A percentile compares a stretch with the other conserved stretches of the same genome.
Conservation (phyloP, 1,140 invertebrate genomes). For the Tetramorium parvispinum region DNA sequence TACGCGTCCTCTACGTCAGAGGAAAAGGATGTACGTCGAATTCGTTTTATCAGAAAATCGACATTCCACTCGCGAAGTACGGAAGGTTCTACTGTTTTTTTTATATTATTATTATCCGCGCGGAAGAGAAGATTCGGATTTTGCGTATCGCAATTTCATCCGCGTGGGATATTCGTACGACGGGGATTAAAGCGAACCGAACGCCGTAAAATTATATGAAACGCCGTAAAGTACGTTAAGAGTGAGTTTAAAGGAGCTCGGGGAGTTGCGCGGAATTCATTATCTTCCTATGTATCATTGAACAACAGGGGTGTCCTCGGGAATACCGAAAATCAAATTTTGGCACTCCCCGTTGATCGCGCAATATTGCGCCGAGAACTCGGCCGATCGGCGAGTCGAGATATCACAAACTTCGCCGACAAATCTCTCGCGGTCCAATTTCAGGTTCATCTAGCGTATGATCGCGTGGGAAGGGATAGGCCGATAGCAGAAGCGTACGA, state of each 20-base stretch:
- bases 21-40: background rate
- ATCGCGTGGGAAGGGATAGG: constrained; percentile 14
- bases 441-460: constrained; percentile 41
- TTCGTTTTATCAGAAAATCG: background rate
- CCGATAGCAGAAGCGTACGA: constrained; percentile 21
- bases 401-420: constrained; percentile 47
- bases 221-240: background rate
- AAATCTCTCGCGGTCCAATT: constrained; percentile 32
- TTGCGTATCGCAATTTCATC: constrained; percentile 23
- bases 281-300: constrained; percentile 32
- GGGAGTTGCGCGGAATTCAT: constrained; percentile 7
- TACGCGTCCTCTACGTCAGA: background rate
- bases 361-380: constrained; percentile 12
- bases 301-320: background rate
- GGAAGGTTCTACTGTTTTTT: background rate
- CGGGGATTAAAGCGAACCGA: constrained; percentile 18
- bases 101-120: constrained; percentile 6
- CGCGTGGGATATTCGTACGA: constrained; percentile 27
- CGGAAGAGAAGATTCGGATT: background rate
- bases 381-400: constrained; percentile 14
- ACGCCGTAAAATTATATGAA: constrained; percentile 37
- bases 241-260: constrained; percentile 12
- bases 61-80: background rate
- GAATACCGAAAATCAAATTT: constrained; percentile 29
- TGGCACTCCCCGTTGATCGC: background rate